These are phyloP conservation scores for Endomychus coccineus DNA, from an alignment of 2,888 invertebrate genomes.

Conservation along the genomic window DNA sequence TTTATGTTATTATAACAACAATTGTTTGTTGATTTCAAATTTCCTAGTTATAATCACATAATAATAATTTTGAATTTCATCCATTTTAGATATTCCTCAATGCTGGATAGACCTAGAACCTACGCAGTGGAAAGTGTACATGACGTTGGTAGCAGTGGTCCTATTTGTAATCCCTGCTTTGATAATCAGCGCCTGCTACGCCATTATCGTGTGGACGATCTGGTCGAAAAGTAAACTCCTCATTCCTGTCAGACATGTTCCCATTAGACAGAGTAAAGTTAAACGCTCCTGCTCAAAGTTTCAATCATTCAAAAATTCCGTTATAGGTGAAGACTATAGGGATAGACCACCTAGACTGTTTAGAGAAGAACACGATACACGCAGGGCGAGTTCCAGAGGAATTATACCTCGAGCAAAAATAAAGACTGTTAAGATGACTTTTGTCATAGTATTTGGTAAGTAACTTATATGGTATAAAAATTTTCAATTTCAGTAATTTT, in stretches of 20 bases:
- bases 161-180: conserved; percentile 81
- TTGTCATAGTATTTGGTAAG: conserved; percentile 90
- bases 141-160: conserved; percentile 72
- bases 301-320: conserved; percentile 6
- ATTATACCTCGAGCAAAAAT: conserved; percentile 93
- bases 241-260: conserved; percentile 39
- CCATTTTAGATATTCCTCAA: conserved; percentile 59
- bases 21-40: too few relatives aligned
- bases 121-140: conserved; percentile 80
- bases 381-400: conserved; percentile 83
- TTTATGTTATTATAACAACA: too few relatives aligned
- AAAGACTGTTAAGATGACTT: conserved; percentile 96
- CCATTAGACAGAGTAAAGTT: conserved; percentile 32
- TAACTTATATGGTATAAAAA: too few relatives aligned
- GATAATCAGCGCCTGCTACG: conserved; percentile 84
- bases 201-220: conserved; percentile 84
- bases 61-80: background rate
- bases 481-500: too few relatives aligned
- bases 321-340: conserved; percentile 35
- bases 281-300: background rate
- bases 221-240: conserved; percentile 78
- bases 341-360: conserved; percentile 32
- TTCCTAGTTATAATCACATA: background rate
- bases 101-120: conserved; percentile 83
- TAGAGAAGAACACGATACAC: conserved; percentile 45